Evolutionary conservation across 2,113 vertebrate species (phyloP), one percentile per base, ranked within the genome.

Genomic region (Thryonomys swinderianus): DNA sequence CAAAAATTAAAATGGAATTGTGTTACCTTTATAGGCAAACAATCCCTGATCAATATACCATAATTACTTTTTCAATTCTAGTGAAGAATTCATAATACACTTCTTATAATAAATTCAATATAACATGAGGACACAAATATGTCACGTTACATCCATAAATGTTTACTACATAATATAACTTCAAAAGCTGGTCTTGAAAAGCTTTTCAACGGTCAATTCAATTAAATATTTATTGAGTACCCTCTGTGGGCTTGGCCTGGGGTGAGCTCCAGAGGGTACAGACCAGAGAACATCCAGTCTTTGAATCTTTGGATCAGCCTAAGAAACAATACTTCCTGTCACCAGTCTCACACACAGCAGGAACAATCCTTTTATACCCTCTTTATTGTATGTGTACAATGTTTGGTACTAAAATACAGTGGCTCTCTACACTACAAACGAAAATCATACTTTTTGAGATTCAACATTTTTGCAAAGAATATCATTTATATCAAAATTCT

Each of bases 161-260:
- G 13, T 37, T 85, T 67, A 92, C 21, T 79, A 53, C 1, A 66
- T 82, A 57, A 62, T 94, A 30, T 53, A 83, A 90, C 78, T 85
- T 94, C 87, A 88, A 87, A 94, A 73, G 21, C 20, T 90, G 27
- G 10, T 48, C 7, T 66, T 61, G 78, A 93, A 55, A 7, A 88
- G 85, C 40, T 92, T 85, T 93, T 85, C 86, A 84, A 53, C 2
- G 32, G 53, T 55, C 25, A 62, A 42, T 92, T 95, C 82, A 88
- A 96, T 93, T 95, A 94, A 95, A 94, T 95, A 96, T 95, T 95
- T 90, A 96, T 74, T 85, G 67, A 95, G 62, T 69, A 45, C 18
- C 27, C 74, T 71, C 66, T 55, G 59, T 61, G 48, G 80, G 10
- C 16, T 76, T 76, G 73, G 73, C 78, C 71, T 64, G 94, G 57